Conservation (phyloP, 1,140 invertebrate species). For the Micrasema minimum region DNA sequence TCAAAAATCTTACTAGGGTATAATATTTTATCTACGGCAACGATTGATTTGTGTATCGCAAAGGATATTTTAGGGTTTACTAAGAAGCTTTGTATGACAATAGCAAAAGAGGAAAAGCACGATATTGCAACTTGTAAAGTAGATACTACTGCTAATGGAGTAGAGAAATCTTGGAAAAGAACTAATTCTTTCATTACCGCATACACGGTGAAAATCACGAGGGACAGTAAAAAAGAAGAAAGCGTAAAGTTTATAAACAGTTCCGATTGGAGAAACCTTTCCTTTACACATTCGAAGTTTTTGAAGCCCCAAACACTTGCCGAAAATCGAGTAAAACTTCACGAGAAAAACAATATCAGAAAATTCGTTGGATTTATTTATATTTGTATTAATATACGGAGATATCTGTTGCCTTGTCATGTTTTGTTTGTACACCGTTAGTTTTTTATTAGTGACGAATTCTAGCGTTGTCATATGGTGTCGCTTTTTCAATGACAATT, state of each 20-base stretch:
- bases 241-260: slow-evolving; percentile 8
- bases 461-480: too few relatives aligned
- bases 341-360: slow-evolving; percentile 13
- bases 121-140: background rate
- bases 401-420: too few relatives aligned
- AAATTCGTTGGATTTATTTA: background rate
- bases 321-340: background rate
- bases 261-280: background rate
- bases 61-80: slow-evolving; percentile 7
- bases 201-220: background rate
- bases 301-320: slow-evolving; percentile 7
- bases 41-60: background rate
- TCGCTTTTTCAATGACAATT: too few relatives aligned
- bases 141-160: background rate
- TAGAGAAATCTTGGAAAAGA: background rate
- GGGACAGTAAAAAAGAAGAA: background rate
- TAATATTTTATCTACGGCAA: slow-evolving; percentile 15
- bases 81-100: slow-evolving; percentile 3
- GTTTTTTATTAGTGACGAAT: too few relatives aligned
- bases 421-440: too few relatives aligned
- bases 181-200: background rate
- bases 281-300: background rate
- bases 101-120: background rate
- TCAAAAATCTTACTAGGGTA: background rate
- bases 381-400: too few relatives aligned